phyloP scores from a whole-genome alignment of 2,888 invertebrate genomes.

The Argyra leucocephala region DNA sequence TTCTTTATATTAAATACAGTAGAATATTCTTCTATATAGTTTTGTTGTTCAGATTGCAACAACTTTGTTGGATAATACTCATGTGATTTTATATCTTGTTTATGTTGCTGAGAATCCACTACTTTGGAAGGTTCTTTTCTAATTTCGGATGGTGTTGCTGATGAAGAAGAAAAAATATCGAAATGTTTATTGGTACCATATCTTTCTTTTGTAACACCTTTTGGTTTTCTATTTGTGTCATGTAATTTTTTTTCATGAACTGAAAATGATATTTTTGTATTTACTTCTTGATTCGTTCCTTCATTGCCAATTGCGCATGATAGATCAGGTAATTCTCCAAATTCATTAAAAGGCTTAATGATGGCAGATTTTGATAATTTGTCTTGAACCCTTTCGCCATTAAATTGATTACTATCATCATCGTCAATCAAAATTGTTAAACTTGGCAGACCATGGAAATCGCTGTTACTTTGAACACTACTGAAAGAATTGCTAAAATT shows the following conservation, averaged over 20 bases:
- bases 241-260: no score
- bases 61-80: no score
- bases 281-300: neutral
- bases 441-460: constrained; percentile 18
- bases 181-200: neutral
- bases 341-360: neutral
- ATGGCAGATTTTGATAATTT: neutral
- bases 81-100: constrained; percentile 33
- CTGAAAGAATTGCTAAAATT: constrained; percentile 20
- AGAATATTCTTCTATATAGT: neutral
- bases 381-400: neutral
- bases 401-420: neutral
- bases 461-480: constrained; percentile 19
- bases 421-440: neutral
- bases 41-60: neutral
- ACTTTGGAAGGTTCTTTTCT: constrained; percentile 33
- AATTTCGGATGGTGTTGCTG: neutral
- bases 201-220: no score
- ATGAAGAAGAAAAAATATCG: neutral
- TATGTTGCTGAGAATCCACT: constrained; percentile 35
- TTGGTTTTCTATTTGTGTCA: no score
- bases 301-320: neutral
- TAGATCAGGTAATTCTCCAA: neutral
- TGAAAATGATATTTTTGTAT: no score
- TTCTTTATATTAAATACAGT: neutral